Evolutionary conservation across 2,888 invertebrate species (phyloP).

Genomic region (Lasioglossum zephyrum): DNA sequence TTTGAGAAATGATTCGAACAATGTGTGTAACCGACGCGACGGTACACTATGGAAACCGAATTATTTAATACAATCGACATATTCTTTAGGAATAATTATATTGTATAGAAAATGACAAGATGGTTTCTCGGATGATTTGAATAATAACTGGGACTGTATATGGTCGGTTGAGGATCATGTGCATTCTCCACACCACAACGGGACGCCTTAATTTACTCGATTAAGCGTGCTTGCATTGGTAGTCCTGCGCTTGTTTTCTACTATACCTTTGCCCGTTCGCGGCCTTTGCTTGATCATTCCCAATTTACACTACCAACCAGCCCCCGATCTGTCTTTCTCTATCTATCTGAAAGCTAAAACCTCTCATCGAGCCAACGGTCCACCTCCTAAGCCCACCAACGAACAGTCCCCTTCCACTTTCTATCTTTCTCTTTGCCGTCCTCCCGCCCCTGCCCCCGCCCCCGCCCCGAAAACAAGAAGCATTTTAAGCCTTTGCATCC

Average conservation of each 20-base stretch:
- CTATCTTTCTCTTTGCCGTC: neutral
- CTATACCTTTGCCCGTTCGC: conserved; percentile 54
- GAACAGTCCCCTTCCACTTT: conserved; percentile 20
- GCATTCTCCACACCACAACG: neutral
- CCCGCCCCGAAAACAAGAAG: conserved; percentile 63
- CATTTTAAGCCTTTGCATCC: conserved; percentile 79
- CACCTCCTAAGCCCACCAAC: conserved; percentile 26
- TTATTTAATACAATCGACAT: neutral
- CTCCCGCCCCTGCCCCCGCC: conserved; percentile 3
- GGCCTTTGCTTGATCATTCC: conserved; percentile 62
- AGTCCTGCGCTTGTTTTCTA: conserved; percentile 69
- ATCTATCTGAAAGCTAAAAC: conserved; percentile 26
- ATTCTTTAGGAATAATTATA: neutral
- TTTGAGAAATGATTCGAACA: neutral
- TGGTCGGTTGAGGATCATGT: conserved; percentile 1
- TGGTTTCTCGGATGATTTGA: neutral
- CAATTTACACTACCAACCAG: conserved; percentile 25
- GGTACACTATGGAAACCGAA: neutral
- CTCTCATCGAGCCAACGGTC: conserved; percentile 47
- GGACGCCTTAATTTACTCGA: conserved; percentile 39
- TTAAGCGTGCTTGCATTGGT: conserved; percentile 72
- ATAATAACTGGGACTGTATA: neutral
- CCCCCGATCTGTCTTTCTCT: conserved; percentile 20
- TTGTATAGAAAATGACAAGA: neutral
- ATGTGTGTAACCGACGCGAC: neutral